Base-by-base conservation (phyloP, 2,888 invertebrate species). In the Trichogramma evanescens region DNA sequence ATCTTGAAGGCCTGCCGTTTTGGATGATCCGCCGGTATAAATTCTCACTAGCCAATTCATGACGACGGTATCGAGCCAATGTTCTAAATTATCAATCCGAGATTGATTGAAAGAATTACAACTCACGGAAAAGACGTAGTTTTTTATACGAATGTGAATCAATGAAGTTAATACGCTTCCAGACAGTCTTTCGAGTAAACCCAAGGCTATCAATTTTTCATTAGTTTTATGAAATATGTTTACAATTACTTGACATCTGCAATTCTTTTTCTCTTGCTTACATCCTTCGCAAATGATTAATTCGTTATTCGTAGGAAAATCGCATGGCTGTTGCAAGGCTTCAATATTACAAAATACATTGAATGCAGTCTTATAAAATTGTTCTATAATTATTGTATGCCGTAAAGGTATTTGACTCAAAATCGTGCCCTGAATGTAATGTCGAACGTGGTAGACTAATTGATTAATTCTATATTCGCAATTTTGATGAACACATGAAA, bases 71-170 rank as follows among this genome's bases (percentile, higher is more conserved):
- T 93, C 87, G 2, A 96, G 82, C 95, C 95, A 96, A 74, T 84
- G 84, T 79, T 93, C 89, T 13, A 95, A 79, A 57, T 83, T 81
- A n/a, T 81, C 80, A 55, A 95, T 82, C 71, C 91, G 91, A 5
- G 91, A 89, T 26, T 86, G 84, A 79, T 95, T 91, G 80, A 93
- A 95, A 69, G 89, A 89, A 42, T 91, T 92, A 69, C 90, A 89
- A 72, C 95, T 95, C 0, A 88, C 85, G 69, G 88, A 87, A 70
- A 87, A 85, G n/a, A 96, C 90, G 71, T 95, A 89, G 65, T 84
- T 83, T 73, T 90, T 86, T 66, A 96, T 95, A 69, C 89, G 85
- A 68, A 87, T 81, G 73, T 93, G 91, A 64, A 95, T 91, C 56
- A 95, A 83, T 62, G 85, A 84, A 2, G 93, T 93, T 7, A 95